Evolutionary conservation across 2,888 invertebrate species (phyloP), one percentile per base, ranked within the genome.

Genomic region (Eupeodes luniger): DNA sequence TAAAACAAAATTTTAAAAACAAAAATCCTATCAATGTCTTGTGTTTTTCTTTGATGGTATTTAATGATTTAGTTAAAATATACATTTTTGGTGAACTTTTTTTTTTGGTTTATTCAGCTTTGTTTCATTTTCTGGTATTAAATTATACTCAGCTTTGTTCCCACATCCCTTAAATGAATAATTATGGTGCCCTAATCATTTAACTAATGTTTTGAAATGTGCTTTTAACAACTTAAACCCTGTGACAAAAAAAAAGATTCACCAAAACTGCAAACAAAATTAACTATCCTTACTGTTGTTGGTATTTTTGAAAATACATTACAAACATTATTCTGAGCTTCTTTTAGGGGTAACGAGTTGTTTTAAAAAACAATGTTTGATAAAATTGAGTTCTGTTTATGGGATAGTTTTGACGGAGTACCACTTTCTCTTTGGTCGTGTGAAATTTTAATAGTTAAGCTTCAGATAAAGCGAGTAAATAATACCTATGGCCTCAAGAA

Each of bases 121-220:
- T 49, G 64, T 61, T 55, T 81, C 87, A 87, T 87, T 88, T 88
- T 88, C 87, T 88, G 87, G 87, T 88, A 88, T 88, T 88, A 88
- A 88, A 85, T 84, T 44, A 11, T 16, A 11, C 51, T 67, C 19
- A n/a, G 51, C 34, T 49, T 51, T n/a, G 14, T 36, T 51, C n/a
- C 34, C n/a, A n/a, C 1, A 27, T 34, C 10, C 67, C 11, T 11
- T 7, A 51, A 27, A 27, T 3, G 27, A 27, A 49, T 36, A 51
- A 51, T 67, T n/a, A 3, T 1, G 5, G 2, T 51, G 66, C 10
- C 14, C 19, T 27, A 14, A 34, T 49, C 2, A 10, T 49, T 12
- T n/a, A n/a, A 51, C n/a, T 67, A 51, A 67, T 51, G 0, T 34
- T 14, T 67, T 16, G 3, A 34, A 47, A 9, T 27, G 14, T 7